Conservation (phyloP, 1,140 invertebrate genomes). For the Drosophila orosa region DNA sequence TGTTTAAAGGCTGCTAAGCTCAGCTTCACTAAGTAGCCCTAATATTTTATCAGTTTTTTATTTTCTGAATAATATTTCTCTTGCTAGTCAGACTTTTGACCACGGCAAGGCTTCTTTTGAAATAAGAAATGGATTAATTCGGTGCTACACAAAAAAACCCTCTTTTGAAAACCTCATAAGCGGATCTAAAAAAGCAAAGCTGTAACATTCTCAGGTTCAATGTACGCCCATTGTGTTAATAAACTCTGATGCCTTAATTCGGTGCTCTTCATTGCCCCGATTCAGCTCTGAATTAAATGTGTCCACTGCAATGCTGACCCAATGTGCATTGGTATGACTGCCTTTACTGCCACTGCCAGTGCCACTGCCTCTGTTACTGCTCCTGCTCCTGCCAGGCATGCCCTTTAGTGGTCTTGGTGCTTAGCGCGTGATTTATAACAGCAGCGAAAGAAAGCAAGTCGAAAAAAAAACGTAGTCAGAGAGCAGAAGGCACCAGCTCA, state of each 20-base stretch:
- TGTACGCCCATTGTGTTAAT: background rate
- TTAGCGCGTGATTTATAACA: slow-evolving; percentile 80
- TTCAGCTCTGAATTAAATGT: background rate
- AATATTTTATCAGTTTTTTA: background rate
- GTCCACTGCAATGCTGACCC: slow-evolving; percentile 20
- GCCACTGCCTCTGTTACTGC: slow-evolving; percentile 13
- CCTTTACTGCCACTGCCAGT: slow-evolving; percentile 24
- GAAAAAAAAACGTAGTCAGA: slow-evolving; percentile 35
- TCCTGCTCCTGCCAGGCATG: slow-evolving; percentile 34
- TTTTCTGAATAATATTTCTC: background rate
- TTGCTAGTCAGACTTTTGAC: background rate
- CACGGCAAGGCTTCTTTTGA: background rate
- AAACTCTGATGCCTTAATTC: slow-evolving; percentile 6
- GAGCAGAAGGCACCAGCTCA: slow-evolving; percentile 10
- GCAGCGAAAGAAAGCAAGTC: slow-evolving; percentile 43
- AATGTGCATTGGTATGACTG: slow-evolving; percentile 56
- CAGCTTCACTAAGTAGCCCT: background rate
- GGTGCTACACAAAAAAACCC: background rate
- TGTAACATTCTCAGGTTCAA: too few species aligned
- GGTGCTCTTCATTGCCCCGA: background rate
- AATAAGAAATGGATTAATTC: background rate
- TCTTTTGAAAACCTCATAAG: background rate
- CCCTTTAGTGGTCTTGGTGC: slow-evolving; percentile 64
- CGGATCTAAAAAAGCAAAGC: background rate
- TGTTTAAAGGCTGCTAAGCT: too few species aligned